phyloP scores from a whole-genome alignment of 2,797 vertebrate species.

The Manis pentadactyla region DNA sequence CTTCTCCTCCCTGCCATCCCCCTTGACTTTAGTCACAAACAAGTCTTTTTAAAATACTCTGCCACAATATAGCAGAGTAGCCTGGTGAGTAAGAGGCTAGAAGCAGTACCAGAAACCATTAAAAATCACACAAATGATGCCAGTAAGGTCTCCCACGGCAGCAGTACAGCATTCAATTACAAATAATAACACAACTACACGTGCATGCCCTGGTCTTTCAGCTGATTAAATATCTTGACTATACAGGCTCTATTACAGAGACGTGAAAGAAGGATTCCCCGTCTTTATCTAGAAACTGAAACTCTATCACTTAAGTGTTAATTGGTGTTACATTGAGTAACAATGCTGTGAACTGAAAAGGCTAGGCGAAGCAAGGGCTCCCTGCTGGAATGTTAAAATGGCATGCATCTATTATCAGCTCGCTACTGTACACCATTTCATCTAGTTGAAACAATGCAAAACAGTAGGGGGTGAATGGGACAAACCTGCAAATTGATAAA shows the following conservation, averaged over 20 bases:
- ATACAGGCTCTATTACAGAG: constrained; percentile 54
- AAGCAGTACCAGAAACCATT: constrained; percentile 57
- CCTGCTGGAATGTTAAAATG: constrained; percentile 80
- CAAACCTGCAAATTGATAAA: constrained; percentile 73
- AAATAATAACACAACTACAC: constrained; percentile 67
- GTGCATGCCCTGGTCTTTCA: constrained; percentile 71
- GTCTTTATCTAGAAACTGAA: constrained; percentile 75
- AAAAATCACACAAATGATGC: constrained; percentile 60
- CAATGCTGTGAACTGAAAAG: constrained; percentile 61
- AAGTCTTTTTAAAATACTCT: constrained; percentile 58
- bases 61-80: background rate
- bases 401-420: constrained; percentile 73
- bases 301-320: constrained; percentile 82
- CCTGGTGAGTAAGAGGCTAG: constrained; percentile 30
- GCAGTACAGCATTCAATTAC: constrained; percentile 67
- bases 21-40: constrained; percentile 41
- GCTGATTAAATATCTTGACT: constrained; percentile 79
- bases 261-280: constrained; percentile 6
- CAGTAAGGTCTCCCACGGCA: constrained; percentile 55
- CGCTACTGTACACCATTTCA: constrained; percentile 71
- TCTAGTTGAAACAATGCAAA: constrained; percentile 77
- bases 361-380: constrained; percentile 79
- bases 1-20: background rate
- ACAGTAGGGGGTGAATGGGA: constrained; percentile 71
- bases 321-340: constrained; percentile 79